A percentile compares a stretch with the other conserved stretches of the same genome.
phyloP scores from a whole-genome alignment of 2,888 invertebrate genomes.

The Diplazon laetatorius region DNA sequence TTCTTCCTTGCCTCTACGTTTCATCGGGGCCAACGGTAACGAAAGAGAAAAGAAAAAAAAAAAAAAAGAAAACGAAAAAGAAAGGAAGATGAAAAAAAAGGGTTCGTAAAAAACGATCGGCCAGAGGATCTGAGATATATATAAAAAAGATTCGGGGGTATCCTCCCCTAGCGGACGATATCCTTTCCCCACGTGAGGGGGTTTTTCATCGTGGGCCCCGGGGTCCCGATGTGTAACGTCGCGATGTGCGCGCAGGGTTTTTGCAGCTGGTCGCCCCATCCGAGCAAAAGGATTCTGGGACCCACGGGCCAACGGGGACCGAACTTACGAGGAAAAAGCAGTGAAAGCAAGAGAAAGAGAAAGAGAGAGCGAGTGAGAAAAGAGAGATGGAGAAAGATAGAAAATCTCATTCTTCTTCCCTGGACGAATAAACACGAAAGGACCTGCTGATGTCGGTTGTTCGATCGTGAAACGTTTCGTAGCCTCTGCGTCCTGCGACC shows the following conservation, averaged over 20 bases:
- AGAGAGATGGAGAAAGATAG: slow-evolving; percentile 16
- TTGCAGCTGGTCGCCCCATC: slow-evolving; percentile 81
- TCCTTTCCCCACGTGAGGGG: too few species aligned
- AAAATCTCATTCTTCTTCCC: slow-evolving; percentile 75
- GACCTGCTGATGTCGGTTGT: slow-evolving; percentile 74
- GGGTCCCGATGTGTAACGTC: slow-evolving; percentile 14
- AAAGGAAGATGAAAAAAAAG: slow-evolving; percentile 76
- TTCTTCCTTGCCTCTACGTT: slow-evolving; percentile 41
- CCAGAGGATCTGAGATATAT: slow-evolving; percentile 78
- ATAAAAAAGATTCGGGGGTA: slow-evolving; percentile 75
- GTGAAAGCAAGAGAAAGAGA: neutral
- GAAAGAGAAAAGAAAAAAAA: slow-evolving; percentile 77
- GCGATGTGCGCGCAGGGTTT: slow-evolving; percentile 70
- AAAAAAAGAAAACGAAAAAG: slow-evolving; percentile 82
- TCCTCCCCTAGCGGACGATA: slow-evolving; percentile 55
- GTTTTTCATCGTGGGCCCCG: slow-evolving; percentile 43
- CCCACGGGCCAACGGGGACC: slow-evolving; percentile 51
- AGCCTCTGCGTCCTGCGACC: slow-evolving; percentile 57
- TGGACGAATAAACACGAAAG: slow-evolving; percentile 81
- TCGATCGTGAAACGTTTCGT: slow-evolving; percentile 43
- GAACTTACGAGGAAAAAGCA: slow-evolving; percentile 10
- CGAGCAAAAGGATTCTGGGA: slow-evolving; percentile 77
- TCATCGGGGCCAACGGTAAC: slow-evolving; percentile 63
- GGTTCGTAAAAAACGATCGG: slow-evolving; percentile 82
- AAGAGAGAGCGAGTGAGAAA: slow-evolving; percentile 12